phyloP scores from a whole-genome alignment of 2,888 invertebrate species.

The Bhutanitis thaidina region DNA sequence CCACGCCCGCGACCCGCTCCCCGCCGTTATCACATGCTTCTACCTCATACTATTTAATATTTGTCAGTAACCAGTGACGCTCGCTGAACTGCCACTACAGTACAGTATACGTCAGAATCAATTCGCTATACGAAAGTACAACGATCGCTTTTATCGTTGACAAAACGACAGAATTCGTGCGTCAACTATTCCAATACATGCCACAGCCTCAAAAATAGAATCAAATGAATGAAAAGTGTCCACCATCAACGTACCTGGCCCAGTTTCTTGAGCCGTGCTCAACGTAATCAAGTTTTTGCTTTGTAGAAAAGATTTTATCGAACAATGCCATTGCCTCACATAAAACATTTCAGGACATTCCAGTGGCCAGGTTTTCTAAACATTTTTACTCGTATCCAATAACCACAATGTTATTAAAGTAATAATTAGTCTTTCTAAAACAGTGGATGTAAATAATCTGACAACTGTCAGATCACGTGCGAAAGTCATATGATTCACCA shows the following conservation, averaged over 20 bases:
- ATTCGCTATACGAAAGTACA: constrained; percentile 35
- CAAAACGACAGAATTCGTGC: constrained; percentile 37
- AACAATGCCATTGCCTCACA: constrained; percentile 85
- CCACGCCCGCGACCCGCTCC: constrained; percentile 38
- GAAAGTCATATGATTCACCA: constrained; percentile 73
- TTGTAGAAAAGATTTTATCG: constrained; percentile 85
- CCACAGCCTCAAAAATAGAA: constrained; percentile 41
- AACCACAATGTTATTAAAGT: constrained; percentile 8
- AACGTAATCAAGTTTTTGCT: constrained; percentile 74
- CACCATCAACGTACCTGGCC: constrained; percentile 69
- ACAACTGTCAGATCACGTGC: constrained; percentile 71
- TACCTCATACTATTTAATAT: constrained; percentile 1
- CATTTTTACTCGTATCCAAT: constrained; percentile 34
- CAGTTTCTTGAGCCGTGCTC: constrained; percentile 61
- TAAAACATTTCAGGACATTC: constrained; percentile 51
- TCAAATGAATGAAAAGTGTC: constrained; percentile 56
- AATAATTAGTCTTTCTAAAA: constrained; percentile 24
- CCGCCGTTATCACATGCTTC: constrained; percentile 26
- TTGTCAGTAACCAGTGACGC: constrained; percentile 31
- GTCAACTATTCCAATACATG: constrained; percentile 47
- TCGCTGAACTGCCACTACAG: constrained; percentile 45
- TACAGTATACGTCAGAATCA: constrained; percentile 49
- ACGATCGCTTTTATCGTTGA: constrained; percentile 29
- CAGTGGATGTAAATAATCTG: constrained; percentile 48
- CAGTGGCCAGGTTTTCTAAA: constrained; percentile 36